Base-by-base conservation (phyloP, 2,888 invertebrate genomes). In the Strigamia maritima region DNA sequence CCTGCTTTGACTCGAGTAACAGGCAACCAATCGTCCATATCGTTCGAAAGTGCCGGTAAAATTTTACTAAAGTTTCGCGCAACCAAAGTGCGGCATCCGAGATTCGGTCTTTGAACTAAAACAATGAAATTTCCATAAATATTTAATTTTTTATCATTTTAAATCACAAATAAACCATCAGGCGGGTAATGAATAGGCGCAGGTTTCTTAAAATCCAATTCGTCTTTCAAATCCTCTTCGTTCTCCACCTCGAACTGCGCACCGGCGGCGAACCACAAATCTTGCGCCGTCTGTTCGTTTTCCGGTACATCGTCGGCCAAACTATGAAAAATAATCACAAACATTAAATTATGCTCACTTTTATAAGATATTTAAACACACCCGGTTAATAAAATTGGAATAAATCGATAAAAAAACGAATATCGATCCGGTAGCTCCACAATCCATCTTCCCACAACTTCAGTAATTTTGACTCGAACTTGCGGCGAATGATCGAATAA, bases 311-410 rank as follows among this genome's bases (percentile, higher is more conserved):
- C 92, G 85, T 97, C 97, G 83, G 92, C 92, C 2, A 95, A 87
- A 80, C 92, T 92, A 82, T 3, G 28, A 35, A 76, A 28, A 7
- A 76, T 35, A 28, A 31, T 7, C 2, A 35, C 19, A 35, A 16
- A 31, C 31, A 31, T 31, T 31, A 54, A 54, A 4, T 7, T 2
- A 54, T 22, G 7, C 60, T 2, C 2, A 26, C 3, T 24, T 75
- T n/a, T 75, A 7, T 12, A 10, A 75, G 26, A 12, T 70, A 19
- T 74, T 12, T 4, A 24, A 26, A 74, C 83, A 84, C 87, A 91
- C 91, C 95, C 92, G 70, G 95, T 94, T 44, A 97, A 86, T 3
- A 96, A 87, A 14, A 97, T 86, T 0, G 97, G 97, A 82, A 97
- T 88, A 83, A 97, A 89, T 82, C 92, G 91, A 85, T 92, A 91